Percentiles rank a stretch among this genome's conserved stretches.
Conservation (phyloP, 2,888 invertebrate genomes). For the Cephus spinipes region DNA sequence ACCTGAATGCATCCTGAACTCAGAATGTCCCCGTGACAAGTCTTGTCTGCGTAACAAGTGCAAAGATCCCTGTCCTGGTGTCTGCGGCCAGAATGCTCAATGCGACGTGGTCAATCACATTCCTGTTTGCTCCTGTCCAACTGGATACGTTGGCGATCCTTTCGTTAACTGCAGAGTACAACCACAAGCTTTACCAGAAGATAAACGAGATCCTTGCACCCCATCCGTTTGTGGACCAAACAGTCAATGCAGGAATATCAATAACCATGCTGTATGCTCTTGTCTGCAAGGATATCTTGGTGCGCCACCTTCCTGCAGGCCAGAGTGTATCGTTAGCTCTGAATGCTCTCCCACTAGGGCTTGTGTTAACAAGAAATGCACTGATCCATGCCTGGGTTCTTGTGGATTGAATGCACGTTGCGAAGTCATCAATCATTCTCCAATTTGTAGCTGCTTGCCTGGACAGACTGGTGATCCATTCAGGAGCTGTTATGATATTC, state of each 20-base stretch:
- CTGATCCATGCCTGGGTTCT: slow-evolving; percentile 71
- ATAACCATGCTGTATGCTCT: slow-evolving; percentile 66
- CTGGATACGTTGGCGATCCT: slow-evolving; percentile 66
- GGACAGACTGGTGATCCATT: slow-evolving; percentile 80
- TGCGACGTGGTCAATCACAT: slow-evolving; percentile 83
- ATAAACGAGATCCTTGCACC: slow-evolving; percentile 58
- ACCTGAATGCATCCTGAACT: slow-evolving; percentile 84
- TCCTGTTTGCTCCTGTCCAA: slow-evolving; percentile 71
- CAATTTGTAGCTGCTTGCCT: slow-evolving; percentile 67
- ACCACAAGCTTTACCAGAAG: slow-evolving; percentile 34
- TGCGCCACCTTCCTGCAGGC: slow-evolving; percentile 66
- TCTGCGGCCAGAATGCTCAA: slow-evolving; percentile 81
- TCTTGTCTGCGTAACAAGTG: slow-evolving; percentile 86
- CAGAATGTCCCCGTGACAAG: slow-evolving; percentile 81
- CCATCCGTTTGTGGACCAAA: slow-evolving; percentile 66
- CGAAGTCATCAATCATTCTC: slow-evolving; percentile 70
- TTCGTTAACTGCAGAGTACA: slow-evolving; percentile 62
- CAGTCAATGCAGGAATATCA: slow-evolving; percentile 63
- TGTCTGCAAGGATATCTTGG: slow-evolving; percentile 67
- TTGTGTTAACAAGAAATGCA: slow-evolving; percentile 79
- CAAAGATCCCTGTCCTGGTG: slow-evolving; percentile 85
- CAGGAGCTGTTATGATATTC: slow-evolving; percentile 76
- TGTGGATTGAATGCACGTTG: slow-evolving; percentile 69
- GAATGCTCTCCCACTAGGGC: slow-evolving; percentile 71
- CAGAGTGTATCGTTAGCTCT: slow-evolving; percentile 66